Percentiles rank a stretch among this genome's conserved stretches.
phyloP scores from a whole-genome alignment of 2,888 invertebrate genomes.

The Hypomecis atomaria region DNA sequence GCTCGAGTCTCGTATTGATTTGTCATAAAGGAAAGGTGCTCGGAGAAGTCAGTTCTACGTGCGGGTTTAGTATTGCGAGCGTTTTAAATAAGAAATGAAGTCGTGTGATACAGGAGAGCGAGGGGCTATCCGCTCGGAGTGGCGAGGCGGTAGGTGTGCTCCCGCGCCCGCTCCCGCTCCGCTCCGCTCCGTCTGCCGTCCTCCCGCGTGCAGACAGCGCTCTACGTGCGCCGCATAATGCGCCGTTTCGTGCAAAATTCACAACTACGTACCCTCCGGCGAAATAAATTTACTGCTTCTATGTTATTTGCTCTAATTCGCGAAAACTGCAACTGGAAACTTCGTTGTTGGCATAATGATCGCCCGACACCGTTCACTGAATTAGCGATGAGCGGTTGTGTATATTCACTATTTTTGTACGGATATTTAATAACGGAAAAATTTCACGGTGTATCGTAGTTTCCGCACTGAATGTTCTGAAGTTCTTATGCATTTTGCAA shows the following conservation, averaged over 20 bases:
- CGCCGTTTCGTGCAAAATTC: conserved; percentile 79
- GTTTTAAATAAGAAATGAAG: conserved; percentile 78
- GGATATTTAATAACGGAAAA: conserved; percentile 53
- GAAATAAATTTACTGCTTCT: conserved; percentile 80
- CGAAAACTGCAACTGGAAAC: conserved; percentile 67
- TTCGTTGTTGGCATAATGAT: conserved; percentile 59
- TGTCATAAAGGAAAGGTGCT: conserved; percentile 58
- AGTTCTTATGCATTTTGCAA: conserved; percentile 76
- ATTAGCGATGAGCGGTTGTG: conserved; percentile 50
- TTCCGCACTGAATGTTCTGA: conserved; percentile 61
- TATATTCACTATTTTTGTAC: conserved; percentile 37
- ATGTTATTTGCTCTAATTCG: conserved; percentile 81
- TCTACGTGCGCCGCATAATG: conserved; percentile 82
- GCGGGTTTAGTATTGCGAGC: conserved; percentile 64
- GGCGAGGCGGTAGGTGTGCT: conserved; percentile 41
- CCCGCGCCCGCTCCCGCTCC: conserved; percentile 46
- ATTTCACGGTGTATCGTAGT: conserved; percentile 56
- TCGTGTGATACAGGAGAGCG: conserved; percentile 68
- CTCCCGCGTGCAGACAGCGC: conserved; percentile 71
- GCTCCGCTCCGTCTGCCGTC: conserved; percentile 55
- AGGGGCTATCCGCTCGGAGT: conserved; percentile 50
- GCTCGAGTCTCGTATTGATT: conserved; percentile 47
- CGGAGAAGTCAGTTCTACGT: conserved; percentile 65
- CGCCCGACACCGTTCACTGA: conserved; percentile 54
- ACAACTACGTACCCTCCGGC: conserved; percentile 75